Evolutionary conservation across 2,797 vertebrate species (phyloP).

Genomic region (Sardinella longiceps): DNA sequence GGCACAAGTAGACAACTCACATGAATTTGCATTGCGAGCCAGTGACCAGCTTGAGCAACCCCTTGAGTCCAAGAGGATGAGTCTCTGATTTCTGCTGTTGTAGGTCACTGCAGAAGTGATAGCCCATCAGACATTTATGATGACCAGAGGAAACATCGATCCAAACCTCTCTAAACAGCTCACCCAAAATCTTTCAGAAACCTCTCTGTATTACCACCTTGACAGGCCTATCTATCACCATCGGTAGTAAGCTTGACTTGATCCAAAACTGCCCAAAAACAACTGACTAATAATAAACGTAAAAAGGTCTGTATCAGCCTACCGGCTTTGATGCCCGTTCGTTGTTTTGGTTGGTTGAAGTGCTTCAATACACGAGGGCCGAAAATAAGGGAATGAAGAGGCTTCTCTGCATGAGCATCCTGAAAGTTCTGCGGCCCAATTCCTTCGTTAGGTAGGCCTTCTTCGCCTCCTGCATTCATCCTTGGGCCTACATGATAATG

Average conservation of each 20-base stretch:
- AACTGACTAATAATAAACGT: too few species aligned
- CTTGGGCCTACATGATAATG: neutral
- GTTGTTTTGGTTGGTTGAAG: constrained; percentile 27
- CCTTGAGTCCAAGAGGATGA: constrained; percentile 47
- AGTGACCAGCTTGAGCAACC: constrained; percentile 45
- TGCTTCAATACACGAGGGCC: constrained; percentile 24
- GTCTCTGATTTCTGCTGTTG: constrained; percentile 38
- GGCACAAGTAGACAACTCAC: constrained; percentile 7
- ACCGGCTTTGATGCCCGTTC: constrained; percentile 10
- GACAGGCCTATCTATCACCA: too few species aligned
- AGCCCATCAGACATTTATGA: too few species aligned
- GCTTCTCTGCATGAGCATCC: neutral
- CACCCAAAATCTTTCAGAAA: neutral
- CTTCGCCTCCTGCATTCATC: neutral
- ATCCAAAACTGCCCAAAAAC: too few species aligned
- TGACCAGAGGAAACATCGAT: neutral
- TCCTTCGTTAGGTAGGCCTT: neutral
- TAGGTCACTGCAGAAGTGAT: neutral
- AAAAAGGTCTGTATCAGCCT: too few species aligned
- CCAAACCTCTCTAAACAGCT: neutral
- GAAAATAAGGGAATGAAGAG: constrained; percentile 20
- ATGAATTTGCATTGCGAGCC: neutral
- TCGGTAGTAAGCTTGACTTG: too few species aligned
- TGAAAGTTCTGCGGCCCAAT: neutral
- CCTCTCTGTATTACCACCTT: too few species aligned